Evolutionary conservation across 1,140 invertebrate species (phyloP).

Genomic region (Whitmania pigra): DNA sequence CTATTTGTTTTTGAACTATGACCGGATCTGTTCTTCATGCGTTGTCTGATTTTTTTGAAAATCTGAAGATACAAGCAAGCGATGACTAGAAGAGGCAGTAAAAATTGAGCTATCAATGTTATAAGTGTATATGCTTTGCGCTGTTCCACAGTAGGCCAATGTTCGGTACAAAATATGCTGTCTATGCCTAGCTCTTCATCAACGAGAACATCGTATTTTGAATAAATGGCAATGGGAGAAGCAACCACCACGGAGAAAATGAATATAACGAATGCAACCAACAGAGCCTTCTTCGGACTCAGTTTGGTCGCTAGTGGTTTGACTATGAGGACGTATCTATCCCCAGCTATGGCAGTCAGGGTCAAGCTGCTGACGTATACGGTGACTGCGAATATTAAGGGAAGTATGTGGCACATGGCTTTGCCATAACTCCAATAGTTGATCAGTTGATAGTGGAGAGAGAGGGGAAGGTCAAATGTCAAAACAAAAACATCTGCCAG

Average conservation of each 20-base stretch:
- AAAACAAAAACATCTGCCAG: slow-evolving; percentile 25
- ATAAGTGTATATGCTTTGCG: slow-evolving; percentile 24
- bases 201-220: slow-evolving; percentile 11
- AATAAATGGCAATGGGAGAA: slow-evolving; percentile 20
- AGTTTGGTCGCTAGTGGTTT: slow-evolving; percentile 20
- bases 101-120: slow-evolving; percentile 23
- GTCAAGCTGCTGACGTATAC: slow-evolving; percentile 20
- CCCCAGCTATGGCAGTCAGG: slow-evolving; percentile 25
- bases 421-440: slow-evolving; percentile 22
- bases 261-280: slow-evolving; percentile 18
- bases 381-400: slow-evolving; percentile 20
- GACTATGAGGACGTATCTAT: slow-evolving; percentile 25
- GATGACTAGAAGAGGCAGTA: slow-evolving; percentile 25
- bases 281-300: slow-evolving; percentile 19
- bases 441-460: slow-evolving; percentile 21
- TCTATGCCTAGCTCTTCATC: slow-evolving; percentile 18
- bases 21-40: slow-evolving; percentile 2
- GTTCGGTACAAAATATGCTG: slow-evolving; percentile 24
- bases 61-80: slow-evolving; percentile 25
- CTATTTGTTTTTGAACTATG: slow-evolving; percentile 28
- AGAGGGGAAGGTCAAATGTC: slow-evolving; percentile 23
- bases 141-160: slow-evolving; percentile 22
- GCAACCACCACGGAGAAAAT: slow-evolving; percentile 18
- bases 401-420: slow-evolving; percentile 21
- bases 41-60: slow-evolving; percentile 16